Evolutionary conservation across 35 echinoderm and acorn worm species (phyloP).

Genomic region (Patiria miniata): DNA sequence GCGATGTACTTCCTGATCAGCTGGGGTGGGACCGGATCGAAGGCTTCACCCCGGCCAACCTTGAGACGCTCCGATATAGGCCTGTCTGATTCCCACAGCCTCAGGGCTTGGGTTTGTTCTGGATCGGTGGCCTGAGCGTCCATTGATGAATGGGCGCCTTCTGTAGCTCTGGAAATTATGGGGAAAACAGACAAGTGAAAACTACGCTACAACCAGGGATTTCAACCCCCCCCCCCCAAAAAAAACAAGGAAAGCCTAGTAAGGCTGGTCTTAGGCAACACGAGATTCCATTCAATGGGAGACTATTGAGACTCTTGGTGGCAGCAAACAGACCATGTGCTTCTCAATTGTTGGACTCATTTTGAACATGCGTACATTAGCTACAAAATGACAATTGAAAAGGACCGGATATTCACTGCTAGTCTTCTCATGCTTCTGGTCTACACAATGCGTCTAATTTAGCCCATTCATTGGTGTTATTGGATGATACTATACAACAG

Average conservation of each 20-base stretch:
- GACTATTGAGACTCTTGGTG: no score
- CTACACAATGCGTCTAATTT: no score
- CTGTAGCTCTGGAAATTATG: background rate
- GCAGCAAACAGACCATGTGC: no score
- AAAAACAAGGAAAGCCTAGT: background rate
- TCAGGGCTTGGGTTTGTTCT: conserved; percentile 56
- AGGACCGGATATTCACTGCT: no score
- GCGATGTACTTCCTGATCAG: conserved; percentile 95
- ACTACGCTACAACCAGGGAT: conserved; percentile 3
- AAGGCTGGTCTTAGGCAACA: no score
- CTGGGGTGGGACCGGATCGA: conserved; percentile 85
- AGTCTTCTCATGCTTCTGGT: no score
- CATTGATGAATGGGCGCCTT: background rate
- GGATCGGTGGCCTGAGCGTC: background rate
- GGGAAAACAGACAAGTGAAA: background rate
- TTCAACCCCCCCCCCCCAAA: background rate
- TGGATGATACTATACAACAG: no score
- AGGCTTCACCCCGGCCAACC: conserved; percentile 65
- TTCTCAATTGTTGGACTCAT: no score
- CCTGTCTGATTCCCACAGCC: conserved; percentile 57
- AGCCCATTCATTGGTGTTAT: no score
- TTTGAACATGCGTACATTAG: no score
- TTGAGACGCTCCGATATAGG: conserved; percentile 90
- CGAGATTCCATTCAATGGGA: no score
- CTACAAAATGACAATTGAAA: no score